phyloP scores from a whole-genome alignment of 2,113 vertebrate species.

The Gobiocypris rarus region DNA sequence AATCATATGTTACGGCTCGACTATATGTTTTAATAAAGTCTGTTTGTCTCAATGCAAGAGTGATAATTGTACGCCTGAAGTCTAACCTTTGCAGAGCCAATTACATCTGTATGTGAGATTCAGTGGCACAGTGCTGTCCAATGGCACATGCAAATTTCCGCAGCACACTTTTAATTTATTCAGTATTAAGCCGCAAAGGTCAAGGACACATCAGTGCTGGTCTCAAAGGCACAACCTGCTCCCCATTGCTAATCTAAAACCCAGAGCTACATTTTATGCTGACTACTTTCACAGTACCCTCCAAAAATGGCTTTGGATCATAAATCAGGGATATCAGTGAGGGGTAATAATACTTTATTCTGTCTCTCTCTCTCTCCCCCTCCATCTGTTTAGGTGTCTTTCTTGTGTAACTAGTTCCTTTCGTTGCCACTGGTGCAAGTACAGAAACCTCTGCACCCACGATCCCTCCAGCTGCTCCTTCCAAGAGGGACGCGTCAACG shows the following conservation, averaged over 20 bases:
- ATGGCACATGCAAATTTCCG: not conserved
- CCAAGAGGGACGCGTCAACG: slow-evolving; percentile 95
- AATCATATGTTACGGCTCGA: not conserved
- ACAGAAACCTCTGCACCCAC: slow-evolving; percentile 95
- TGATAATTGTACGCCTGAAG: slow-evolving; percentile 14
- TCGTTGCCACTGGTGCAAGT: slow-evolving; percentile 99
- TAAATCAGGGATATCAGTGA: slow-evolving; percentile 3
- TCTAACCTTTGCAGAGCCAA: not conserved
- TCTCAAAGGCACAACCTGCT: slow-evolving; percentile 30
- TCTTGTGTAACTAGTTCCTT: slow-evolving; percentile 98
- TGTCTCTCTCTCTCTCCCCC: slow-evolving; percentile 8
- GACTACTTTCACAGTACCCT: not conserved
- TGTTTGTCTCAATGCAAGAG: not conserved
- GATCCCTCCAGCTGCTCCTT: slow-evolving; percentile 98
- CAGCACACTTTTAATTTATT: slow-evolving; percentile 37
- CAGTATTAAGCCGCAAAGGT: slow-evolving; percentile 36
- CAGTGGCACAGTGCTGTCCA: not conserved
- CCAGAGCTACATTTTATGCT: slow-evolving; percentile 18
- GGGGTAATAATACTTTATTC: slow-evolving; percentile 25
- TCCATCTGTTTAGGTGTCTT: slow-evolving; percentile 83
- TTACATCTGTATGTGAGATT: not conserved
- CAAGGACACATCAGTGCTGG: slow-evolving; percentile 28
- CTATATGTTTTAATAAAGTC: not conserved
- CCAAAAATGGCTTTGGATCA: slow-evolving; percentile 4
- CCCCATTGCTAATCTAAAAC: slow-evolving; percentile 31